A percentile compares a stretch with the other conserved stretches of the same genome.
Evolutionary conservation across 2,113 vertebrate species (phyloP).

Genomic region (Leptocoma aspasia): DNA sequence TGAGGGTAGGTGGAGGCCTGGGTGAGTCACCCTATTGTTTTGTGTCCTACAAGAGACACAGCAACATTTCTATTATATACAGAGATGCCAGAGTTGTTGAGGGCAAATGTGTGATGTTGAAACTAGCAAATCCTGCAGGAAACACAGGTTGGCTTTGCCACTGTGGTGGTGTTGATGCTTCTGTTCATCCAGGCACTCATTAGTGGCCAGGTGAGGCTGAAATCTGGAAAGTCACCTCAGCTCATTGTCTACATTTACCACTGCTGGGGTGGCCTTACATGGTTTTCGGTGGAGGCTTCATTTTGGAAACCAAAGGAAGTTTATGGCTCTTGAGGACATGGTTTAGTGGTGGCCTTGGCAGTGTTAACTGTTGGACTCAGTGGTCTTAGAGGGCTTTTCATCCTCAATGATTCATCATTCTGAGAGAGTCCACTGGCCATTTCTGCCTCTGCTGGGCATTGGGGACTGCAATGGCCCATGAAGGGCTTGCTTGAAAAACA

Average conservation of each 20-base stretch:
- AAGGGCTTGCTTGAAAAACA: neutral
- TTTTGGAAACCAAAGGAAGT: neutral
- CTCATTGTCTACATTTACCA: neutral
- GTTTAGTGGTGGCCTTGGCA: neutral
- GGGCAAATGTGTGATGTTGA: neutral
- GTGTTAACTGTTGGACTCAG: neutral
- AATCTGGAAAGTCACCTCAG: neutral
- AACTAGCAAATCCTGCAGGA: neutral
- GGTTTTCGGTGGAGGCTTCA: neutral
- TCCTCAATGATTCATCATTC: neutral
- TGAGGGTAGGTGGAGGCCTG: neutral
- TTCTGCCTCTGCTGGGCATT: too few species aligned
- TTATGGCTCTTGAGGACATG: neutral
- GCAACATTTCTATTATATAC: neutral
- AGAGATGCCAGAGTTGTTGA: neutral
- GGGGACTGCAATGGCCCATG: neutral
- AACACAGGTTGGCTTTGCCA: neutral
- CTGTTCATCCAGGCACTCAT: neutral
- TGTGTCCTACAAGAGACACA: neutral
- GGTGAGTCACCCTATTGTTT: accelerated
- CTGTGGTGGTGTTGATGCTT: neutral
- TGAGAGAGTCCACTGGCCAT: neutral
- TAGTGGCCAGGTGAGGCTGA: neutral
- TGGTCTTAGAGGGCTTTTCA: neutral
- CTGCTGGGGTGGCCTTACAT: neutral